phyloP scores from a whole-genome alignment of 2,797 vertebrate species.

The Onychomys torridus region DNA sequence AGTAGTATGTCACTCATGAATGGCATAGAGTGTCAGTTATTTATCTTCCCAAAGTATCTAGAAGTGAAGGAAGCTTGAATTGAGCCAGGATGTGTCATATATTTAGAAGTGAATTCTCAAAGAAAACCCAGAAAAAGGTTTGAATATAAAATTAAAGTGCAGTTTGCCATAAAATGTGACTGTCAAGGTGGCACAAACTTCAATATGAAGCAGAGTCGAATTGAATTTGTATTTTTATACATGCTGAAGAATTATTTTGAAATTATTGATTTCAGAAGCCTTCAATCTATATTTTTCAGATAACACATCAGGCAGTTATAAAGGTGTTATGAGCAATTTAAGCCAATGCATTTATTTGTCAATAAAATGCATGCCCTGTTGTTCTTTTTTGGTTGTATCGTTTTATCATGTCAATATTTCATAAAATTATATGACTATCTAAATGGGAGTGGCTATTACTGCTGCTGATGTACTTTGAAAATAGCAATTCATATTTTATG shows the following conservation, averaged over 20 bases:
- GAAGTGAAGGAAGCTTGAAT: slow-evolving; percentile 81
- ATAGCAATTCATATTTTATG: slow-evolving; percentile 91
- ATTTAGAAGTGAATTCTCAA: slow-evolving; percentile 78
- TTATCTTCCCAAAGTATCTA: slow-evolving; percentile 80
- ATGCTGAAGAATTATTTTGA: slow-evolving; percentile 65
- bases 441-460: slow-evolving; percentile 92
- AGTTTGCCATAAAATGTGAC: slow-evolving; percentile 79
- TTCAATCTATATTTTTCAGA: slow-evolving; percentile 73
- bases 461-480: slow-evolving; percentile 91
- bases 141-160: slow-evolving; percentile 80
- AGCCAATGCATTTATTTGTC: slow-evolving; percentile 89
- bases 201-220: slow-evolving; percentile 74
- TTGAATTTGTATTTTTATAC: slow-evolving; percentile 78
- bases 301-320: slow-evolving; percentile 82
- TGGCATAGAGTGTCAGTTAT: slow-evolving; percentile 76
- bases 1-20: slow-evolving; percentile 73
- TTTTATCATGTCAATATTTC: slow-evolving; percentile 95
- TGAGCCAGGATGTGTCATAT: slow-evolving; percentile 76
- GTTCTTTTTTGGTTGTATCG: slow-evolving; percentile 85
- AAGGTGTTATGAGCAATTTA: slow-evolving; percentile 85
- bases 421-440: slow-evolving; percentile 91
- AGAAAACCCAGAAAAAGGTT: slow-evolving; percentile 75
- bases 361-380: slow-evolving; percentile 86
- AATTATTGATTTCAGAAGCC: slow-evolving; percentile 67
- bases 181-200: slow-evolving; percentile 73